Evolutionary conservation across 2,888 invertebrate genomes (phyloP).

Genomic region (Ceramica pisi): DNA sequence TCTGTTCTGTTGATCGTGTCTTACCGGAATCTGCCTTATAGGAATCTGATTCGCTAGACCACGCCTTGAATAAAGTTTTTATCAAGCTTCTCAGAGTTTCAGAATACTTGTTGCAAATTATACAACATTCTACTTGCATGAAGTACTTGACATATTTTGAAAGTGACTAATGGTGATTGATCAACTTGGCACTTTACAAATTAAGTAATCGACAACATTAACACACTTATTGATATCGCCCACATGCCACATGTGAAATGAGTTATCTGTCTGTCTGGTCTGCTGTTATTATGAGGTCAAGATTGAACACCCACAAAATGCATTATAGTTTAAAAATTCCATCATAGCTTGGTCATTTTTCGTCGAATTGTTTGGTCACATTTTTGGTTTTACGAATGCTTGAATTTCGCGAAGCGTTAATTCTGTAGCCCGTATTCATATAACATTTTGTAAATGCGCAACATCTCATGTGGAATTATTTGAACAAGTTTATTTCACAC

Average conservation of each 20-base stretch:
- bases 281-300: slow-evolving; percentile 61
- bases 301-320: slow-evolving; percentile 45
- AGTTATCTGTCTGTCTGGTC: slow-evolving; percentile 51
- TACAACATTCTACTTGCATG: neutral
- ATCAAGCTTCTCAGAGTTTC: neutral
- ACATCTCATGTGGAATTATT: neutral
- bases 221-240: slow-evolving; percentile 57
- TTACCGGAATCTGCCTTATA: neutral
- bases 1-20: neutral
- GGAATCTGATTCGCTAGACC: neutral
- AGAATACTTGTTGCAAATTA: neutral
- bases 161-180: slow-evolving; percentile 35
- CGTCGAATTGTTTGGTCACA: neutral
- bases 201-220: slow-evolving; percentile 59
- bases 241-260: slow-evolving; percentile 54
- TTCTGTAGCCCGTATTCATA: neutral
- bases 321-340: slow-evolving; percentile 22
- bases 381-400: neutral
- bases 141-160: slow-evolving; percentile 25
- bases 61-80: neutral
- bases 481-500: neutral
- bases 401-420: neutral
- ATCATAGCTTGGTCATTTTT: slow-evolving; percentile 16
- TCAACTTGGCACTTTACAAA: slow-evolving; percentile 23
- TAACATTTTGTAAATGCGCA: slow-evolving; percentile 2